Conservation (phyloP, 2,113 vertebrate species). For the Hydrolagus affinis region DNA sequence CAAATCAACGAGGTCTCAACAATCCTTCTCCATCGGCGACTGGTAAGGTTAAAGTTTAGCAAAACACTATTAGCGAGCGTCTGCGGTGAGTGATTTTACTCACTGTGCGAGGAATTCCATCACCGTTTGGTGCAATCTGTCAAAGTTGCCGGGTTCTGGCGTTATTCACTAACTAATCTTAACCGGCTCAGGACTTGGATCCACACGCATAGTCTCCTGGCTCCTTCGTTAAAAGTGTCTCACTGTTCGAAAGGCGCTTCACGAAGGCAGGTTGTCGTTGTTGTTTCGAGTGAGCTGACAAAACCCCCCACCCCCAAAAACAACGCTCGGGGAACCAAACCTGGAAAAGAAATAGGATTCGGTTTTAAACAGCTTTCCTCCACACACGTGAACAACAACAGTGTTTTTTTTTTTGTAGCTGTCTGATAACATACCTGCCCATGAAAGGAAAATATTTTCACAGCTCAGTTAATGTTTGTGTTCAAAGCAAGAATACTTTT, state of each 20-base stretch:
- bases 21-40: slow-evolving; percentile 15
- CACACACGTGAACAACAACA: neutral
- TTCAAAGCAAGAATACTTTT: neutral
- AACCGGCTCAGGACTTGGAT: neutral
- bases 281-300: no score
- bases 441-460: neutral
- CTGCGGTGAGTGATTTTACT: neutral
- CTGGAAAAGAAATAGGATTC: slow-evolving; percentile 16
- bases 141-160: neutral
- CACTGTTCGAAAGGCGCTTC: no score
- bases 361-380: neutral
- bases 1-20: neutral
- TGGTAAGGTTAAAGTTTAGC: neutral
- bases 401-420: neutral
- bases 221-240: neutral
- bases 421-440: neutral
- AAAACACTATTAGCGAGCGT: neutral
- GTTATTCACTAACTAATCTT: neutral
- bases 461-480: neutral
- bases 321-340: neutral
- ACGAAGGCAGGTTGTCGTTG: no score
- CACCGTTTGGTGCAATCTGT: neutral
- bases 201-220: slow-evolving; percentile 9
- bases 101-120: neutral
- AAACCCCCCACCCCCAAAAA: neutral